Evolutionary conservation across 2,797 vertebrate genomes (phyloP).

Genomic region (Enteromius anoplus): DNA sequence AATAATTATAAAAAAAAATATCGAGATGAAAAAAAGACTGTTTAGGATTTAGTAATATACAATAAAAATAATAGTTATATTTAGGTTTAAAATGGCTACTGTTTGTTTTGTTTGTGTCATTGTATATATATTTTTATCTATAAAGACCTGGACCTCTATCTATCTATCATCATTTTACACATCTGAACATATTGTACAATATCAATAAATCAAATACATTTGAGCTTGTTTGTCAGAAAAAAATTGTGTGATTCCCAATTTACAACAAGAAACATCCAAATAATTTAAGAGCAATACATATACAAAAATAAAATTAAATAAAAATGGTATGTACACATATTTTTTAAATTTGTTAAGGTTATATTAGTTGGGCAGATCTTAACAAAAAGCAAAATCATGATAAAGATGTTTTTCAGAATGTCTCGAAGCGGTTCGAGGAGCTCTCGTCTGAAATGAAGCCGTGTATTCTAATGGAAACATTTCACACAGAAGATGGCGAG

Average conservation of each 20-base stretch:
- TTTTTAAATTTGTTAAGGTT: not conserved
- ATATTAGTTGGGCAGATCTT: not conserved
- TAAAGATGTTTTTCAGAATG: not conserved
- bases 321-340: not conserved
- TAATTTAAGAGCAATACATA: not conserved
- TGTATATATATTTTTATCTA: too few species aligned
- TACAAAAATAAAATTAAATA: not conserved
- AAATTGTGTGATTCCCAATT: not conserved
- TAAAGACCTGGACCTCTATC: too few species aligned
- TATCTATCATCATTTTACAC: too few species aligned
- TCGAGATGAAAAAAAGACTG: not conserved
- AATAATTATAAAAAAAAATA: not conserved
- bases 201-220: not conserved
- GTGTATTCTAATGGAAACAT: slow-evolving; percentile 34
- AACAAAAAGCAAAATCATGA: not conserved
- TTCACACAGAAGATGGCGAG: slow-evolving; percentile 9
- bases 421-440: not conserved
- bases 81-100: too few species aligned
- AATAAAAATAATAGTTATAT: not conserved
- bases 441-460: slow-evolving; percentile 27
- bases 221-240: not conserved
- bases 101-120: too few species aligned
- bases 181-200: too few species aligned
- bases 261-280: not conserved
- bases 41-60: not conserved